These are phyloP conservation scores for Rhinichthys osculus DNA, from an alignment of 2,797 vertebrate species.

Conservation along the genomic window DNA sequence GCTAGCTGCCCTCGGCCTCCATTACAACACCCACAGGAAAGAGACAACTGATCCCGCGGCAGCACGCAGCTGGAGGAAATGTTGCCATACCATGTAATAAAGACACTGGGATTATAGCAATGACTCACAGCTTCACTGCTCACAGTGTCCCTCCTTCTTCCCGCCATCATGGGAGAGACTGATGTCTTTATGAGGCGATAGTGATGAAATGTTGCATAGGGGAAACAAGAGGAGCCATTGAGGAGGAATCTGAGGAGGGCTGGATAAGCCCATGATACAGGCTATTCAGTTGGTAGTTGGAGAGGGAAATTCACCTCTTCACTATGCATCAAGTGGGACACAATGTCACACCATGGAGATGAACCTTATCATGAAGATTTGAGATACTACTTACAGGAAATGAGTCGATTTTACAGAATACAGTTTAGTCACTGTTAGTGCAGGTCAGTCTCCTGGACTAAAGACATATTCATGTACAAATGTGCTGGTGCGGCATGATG, in stretches of 20 bases:
- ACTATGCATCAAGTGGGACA: conserved; percentile 8
- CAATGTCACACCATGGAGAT: background rate
- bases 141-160: conserved; percentile 46
- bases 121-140: conserved; percentile 57
- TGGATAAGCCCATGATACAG: conserved; percentile 49
- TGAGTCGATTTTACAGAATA: background rate
- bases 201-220: conserved; percentile 54
- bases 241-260: conserved; percentile 32
- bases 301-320: conserved; percentile 31
- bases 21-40: conserved; percentile 38
- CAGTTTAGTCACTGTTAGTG: conserved; percentile 4
- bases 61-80: conserved; percentile 54
- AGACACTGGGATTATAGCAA: conserved; percentile 64
- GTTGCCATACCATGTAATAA: conserved; percentile 60
- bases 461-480: conserved; percentile 46
- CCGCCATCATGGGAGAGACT: conserved; percentile 49
- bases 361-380: background rate
- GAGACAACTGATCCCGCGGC: conserved; percentile 49
- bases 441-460: conserved; percentile 24
- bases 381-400: background rate
- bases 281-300: conserved; percentile 29
- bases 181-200: conserved; percentile 63
- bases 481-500: conserved; percentile 51
- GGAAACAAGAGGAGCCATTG: conserved; percentile 36
- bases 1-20: conserved; percentile 47